Conservation (phyloP, 2,113 vertebrate genomes). For the Prietella phreatophila region DNA sequence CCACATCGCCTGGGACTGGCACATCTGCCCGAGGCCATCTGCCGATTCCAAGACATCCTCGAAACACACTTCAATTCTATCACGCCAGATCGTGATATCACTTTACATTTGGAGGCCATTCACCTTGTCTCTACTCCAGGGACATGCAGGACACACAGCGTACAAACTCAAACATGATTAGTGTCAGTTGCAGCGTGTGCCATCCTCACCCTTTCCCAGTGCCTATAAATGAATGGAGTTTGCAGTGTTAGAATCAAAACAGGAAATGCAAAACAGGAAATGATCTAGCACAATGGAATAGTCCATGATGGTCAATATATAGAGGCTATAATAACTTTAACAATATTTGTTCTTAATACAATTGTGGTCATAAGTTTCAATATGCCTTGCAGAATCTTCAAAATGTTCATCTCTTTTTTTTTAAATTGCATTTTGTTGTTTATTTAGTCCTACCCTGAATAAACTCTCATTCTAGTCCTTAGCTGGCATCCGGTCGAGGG, state of each 20-base stretch:
- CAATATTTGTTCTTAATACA: neutral
- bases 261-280: neutral
- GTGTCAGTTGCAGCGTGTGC: neutral
- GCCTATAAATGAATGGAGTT: neutral
- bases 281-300: neutral
- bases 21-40: slow-evolving; percentile 29
- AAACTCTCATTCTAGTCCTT: too few species aligned
- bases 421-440: too few species aligned
- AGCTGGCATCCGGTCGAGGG: too few species aligned
- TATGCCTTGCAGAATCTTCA: too few species aligned
- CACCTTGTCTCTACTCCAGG: slow-evolving; percentile 39
- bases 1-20: slow-evolving; percentile 21
- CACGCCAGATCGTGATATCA: slow-evolving; percentile 37
- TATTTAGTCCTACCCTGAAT: too few species aligned
- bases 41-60: slow-evolving; percentile 30
- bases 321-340: neutral
- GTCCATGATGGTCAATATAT: neutral
- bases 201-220: neutral
- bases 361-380: too few species aligned
- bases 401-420: too few species aligned
- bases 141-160: slow-evolving; percentile 1
- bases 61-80: slow-evolving; percentile 43
- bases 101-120: slow-evolving; percentile 45
- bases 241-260: neutral
- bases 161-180: slow-evolving; percentile 13